Base-by-base conservation (phyloP, 2,113 vertebrate genomes). In the Hydrolagus affinis region DNA sequence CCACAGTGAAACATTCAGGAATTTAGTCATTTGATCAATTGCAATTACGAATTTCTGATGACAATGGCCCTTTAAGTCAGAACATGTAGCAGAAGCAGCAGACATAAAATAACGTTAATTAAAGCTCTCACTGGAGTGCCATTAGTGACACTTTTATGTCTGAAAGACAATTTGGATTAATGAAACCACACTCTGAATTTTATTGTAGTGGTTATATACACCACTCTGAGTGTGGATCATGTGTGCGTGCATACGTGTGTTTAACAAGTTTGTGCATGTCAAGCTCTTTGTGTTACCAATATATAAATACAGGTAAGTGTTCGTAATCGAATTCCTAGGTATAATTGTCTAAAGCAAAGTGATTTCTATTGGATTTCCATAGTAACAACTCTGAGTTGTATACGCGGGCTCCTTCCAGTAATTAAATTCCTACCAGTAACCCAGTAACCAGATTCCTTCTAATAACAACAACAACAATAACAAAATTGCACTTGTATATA, bases 161-260 rank as follows among this genome's bases (percentile, higher is more conserved):
- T 75, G 73, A 75, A 75, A 75, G 73, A 30, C 73, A 75, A 75
- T 75, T 75, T 75, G 73, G 73, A 75, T 75, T 75, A 57, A 44
- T 75, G 73, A 30, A 75, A 19, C 32, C 17, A 44, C 73, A 57
- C 19, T 75, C n/a, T 75, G 73, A 75, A 75, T 75, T 32, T 56
- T 75, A 75, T 56, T 75, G 73, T 9, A 19, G 56, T 75, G 32
- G 73, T 56, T 56, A 75, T 75, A 19, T 75, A 56, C 30, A 75
- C 56, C 17, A 19, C 73, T 75, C 30, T 80, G 59, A 10, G 30
- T 17, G 2, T 23, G 19, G 28, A 80, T 80, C 12, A n/a, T 80
- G 14, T 64, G 25, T 56, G 17, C 8, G 21, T 21, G 8, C 21
- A 17, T 56, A 21, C 56, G 56, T 56, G 15, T 76, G 4, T 60